These are phyloP conservation scores for Melanocharis versteri DNA, from an alignment of 2,113 vertebrate genomes.

Conservation along the genomic window DNA sequence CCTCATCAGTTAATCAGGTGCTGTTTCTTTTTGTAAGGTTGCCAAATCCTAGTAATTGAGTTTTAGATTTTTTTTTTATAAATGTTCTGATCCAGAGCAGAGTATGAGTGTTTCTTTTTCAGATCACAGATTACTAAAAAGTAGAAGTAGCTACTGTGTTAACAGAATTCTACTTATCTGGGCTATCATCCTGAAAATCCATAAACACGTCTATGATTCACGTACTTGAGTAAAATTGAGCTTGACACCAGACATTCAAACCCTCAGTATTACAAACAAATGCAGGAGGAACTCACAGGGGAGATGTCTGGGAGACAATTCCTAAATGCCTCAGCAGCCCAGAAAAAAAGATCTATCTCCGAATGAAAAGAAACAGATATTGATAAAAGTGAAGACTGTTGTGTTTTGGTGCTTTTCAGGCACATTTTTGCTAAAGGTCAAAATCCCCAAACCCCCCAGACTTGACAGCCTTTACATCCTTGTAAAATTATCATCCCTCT, in stretches of 20 bases:
- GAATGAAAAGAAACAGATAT: neutral
- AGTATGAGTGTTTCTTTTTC: neutral
- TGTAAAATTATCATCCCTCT: neutral
- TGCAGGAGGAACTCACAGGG: neutral
- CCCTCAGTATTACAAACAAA: neutral
- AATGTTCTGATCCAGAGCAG: neutral
- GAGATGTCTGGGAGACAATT: neutral
- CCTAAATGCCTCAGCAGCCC: neutral
- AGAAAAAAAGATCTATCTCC: neutral
- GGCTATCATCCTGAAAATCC: neutral
- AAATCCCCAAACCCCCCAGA: neutral
- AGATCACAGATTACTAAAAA: neutral
- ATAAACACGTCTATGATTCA: neutral
- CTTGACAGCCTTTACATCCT: neutral
- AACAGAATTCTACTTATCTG: neutral
- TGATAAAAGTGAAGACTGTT: neutral
- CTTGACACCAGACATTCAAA: neutral
- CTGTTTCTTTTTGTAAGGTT: neutral
- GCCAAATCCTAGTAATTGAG: neutral
- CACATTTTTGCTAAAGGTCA: accelerated
- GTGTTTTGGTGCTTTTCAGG: neutral
- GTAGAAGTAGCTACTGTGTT: neutral
- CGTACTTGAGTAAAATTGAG: neutral
- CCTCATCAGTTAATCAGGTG: conserved; percentile 38
- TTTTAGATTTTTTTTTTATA: neutral